Base-by-base conservation (phyloP, 2,888 invertebrate species). In the Eumerus sabulonum region DNA sequence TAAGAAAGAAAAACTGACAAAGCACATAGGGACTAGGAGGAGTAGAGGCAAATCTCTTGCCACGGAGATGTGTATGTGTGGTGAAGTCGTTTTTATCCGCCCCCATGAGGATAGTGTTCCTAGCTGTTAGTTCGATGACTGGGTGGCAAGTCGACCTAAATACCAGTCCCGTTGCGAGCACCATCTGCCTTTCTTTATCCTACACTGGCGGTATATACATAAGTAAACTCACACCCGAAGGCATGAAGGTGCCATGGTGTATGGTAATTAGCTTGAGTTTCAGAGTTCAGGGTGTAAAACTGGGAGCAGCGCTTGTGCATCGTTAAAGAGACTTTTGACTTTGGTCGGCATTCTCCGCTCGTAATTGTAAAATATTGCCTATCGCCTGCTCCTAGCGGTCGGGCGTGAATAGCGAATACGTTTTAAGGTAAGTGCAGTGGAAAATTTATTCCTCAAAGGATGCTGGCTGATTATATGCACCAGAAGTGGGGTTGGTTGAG, bases 281-380 rank as follows among this genome's bases (percentile, higher is more conserved):
- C 27, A 19, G 48, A 64, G 60, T 53, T 60, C 50, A 56, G 48
- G 48, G 59, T 38, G 57, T 17, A 59, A 27, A 48, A 14, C 42
- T 18, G 16, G 50, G 14, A 50, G 57, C 48, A 18, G 47, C 44
- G 73, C 63, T 59, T 35, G 47, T 42, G 73, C 63, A 63, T 35
- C 53, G 63, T 68, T 68, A 68, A 64, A 48, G 59, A 64, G 70
- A 79, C 79, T 74, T 79, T 73, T 74, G 79, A 74, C 79, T 79
- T 79, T 74, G 59, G 74, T n/a, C 59, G 27, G 27, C 27, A 7
- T 27, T 2, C 27, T 27, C n/a, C n/a, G n/a, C 27, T 27, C 19
- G 54, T 64, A 74, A 74, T 70, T 74, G 64, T 74, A 38, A 79
- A 63, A 64, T 74, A 79, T 79, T 60, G 74, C 50, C 13, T 45